These are phyloP conservation scores for Melipona beecheii DNA, from an alignment of 2,888 invertebrate species.

Conservation along the genomic window DNA sequence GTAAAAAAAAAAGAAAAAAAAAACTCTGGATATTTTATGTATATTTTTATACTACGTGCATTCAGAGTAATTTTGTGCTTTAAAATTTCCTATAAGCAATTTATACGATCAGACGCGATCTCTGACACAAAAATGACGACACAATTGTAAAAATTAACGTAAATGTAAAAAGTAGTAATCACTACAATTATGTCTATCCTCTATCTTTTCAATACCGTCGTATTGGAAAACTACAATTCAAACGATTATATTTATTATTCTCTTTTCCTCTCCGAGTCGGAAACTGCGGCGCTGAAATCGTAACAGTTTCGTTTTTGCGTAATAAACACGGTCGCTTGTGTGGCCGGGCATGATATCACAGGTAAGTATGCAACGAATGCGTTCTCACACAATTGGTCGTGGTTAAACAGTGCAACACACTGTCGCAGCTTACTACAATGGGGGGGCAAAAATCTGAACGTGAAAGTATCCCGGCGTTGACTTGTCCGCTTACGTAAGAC, in stretches of 20 bases:
- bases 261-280: neutral
- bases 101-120: no score
- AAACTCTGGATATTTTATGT: no score
- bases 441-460: slow-evolving; percentile 73
- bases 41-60: no score
- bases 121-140: no score
- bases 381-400: slow-evolving; percentile 55
- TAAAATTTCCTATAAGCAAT: no score
- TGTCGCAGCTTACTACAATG: slow-evolving; percentile 72
- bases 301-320: slow-evolving; percentile 16
- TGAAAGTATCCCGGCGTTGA: slow-evolving; percentile 76
- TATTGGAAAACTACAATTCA: neutral
- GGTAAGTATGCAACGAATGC: slow-evolving; percentile 37
- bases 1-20: no score
- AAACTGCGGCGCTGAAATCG: neutral
- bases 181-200: no score
- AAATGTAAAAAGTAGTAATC: no score
- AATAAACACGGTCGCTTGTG: slow-evolving; percentile 2
- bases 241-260: neutral
- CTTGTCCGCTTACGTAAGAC: slow-evolving; percentile 69
- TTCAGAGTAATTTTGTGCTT: no score
- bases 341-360: slow-evolving; percentile 29
- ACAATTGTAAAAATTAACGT: no score
- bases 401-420: slow-evolving; percentile 71
- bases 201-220: neutral